These are phyloP conservation scores for Lepus townsendii DNA, from an alignment of 2,797 vertebrate species.

Conservation along the genomic window DNA sequence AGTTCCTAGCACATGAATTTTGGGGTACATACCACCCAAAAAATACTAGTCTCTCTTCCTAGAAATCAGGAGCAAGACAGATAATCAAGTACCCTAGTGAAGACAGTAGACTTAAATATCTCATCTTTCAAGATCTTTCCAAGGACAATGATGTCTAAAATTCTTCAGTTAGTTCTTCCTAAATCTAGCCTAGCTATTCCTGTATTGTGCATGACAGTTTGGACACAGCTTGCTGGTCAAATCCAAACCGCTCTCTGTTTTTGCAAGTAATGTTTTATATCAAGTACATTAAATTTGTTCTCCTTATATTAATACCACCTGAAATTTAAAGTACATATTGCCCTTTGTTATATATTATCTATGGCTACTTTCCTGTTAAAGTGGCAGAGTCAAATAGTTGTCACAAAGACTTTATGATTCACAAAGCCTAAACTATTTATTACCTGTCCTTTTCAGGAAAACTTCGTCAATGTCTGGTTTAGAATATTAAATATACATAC, in stretches of 20 bases:
- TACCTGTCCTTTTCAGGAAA: constrained; percentile 1
- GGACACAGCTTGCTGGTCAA: background rate
- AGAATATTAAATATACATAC: background rate
- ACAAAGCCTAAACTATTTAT: constrained; percentile 48
- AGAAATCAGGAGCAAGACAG: background rate
- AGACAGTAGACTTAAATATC: background rate
- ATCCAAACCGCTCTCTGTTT: background rate
- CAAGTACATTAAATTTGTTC: background rate
- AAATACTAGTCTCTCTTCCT: background rate
- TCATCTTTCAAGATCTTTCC: background rate
- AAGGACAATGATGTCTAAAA: background rate
- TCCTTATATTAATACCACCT: no score
- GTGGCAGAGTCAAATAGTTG: background rate
- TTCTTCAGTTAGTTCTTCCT: constrained; percentile 1
- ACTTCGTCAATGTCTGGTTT: background rate
- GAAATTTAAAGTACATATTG: background rate
- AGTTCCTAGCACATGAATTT: no score
- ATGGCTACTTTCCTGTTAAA: background rate
- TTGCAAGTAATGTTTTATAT: constrained; percentile 19
- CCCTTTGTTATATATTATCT: background rate
- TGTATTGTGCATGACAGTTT: background rate
- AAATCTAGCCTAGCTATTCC: background rate
- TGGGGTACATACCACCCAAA: no score
- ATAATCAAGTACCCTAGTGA: background rate
- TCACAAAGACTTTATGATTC: background rate